phyloP scores from a whole-genome alignment of 2,113 vertebrate genomes.

The Sebastes fasciatus region DNA sequence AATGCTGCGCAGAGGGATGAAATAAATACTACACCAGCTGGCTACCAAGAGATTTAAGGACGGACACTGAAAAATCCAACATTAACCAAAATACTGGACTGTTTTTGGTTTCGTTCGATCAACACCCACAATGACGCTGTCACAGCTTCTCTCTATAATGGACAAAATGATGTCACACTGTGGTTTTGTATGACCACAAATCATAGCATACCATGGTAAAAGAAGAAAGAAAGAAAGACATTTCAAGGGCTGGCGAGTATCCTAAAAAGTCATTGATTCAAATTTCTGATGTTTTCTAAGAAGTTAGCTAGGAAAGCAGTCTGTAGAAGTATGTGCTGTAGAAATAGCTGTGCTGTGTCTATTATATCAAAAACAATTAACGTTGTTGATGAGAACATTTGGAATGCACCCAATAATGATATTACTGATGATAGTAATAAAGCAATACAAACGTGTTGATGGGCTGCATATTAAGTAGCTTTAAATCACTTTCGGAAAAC shows the following conservation, averaged over 20 bases:
- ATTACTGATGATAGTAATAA: constrained; percentile 42
- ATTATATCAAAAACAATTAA: constrained; percentile 34
- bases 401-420: constrained; percentile 33
- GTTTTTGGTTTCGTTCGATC: constrained; percentile 34
- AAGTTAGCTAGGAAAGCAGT: constrained; percentile 1
- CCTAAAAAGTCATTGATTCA: constrained; percentile 5
- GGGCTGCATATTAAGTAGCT: constrained; percentile 12
- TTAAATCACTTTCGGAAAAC: constrained; percentile 19
- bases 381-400: constrained; percentile 35
- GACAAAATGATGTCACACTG: constrained; percentile 53
- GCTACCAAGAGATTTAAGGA: constrained; percentile 8
- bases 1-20: constrained; percentile 98
- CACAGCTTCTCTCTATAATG: constrained; percentile 28
- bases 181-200: constrained; percentile 33
- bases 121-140: constrained; percentile 22
- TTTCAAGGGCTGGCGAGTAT: constrained; percentile 68
- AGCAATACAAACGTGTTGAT: constrained; percentile 58
- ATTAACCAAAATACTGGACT: constrained; percentile 51
- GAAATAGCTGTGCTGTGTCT: constrained; percentile 37
- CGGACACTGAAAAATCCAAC: constrained; percentile 26
- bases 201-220: constrained; percentile 14
- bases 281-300: constrained; percentile 22
- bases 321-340: constrained; percentile 24
- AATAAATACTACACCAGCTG: constrained; percentile 79
- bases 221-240: constrained; percentile 14